phyloP scores from a whole-genome alignment of 2,888 invertebrate species.

The Papilio elwesi region DNA sequence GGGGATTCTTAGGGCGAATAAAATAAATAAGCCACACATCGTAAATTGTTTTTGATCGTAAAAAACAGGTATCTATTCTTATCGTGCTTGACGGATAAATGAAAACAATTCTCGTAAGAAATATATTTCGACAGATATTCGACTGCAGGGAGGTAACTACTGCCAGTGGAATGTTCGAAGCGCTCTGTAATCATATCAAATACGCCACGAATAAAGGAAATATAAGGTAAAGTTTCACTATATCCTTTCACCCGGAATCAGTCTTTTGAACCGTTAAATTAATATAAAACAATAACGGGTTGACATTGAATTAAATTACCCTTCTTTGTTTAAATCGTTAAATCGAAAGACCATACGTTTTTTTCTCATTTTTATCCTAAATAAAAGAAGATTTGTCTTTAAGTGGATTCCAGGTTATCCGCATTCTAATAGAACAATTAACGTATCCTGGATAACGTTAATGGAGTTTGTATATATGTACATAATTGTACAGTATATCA shows the following conservation, averaged over 20 bases:
- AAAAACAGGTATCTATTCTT: conserved; percentile 10
- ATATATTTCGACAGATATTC: conserved; percentile 88
- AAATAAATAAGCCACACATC: conserved; percentile 7
- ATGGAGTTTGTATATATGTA: no score
- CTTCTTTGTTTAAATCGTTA: not conserved
- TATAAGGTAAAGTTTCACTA: conserved; percentile 86
- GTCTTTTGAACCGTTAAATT: conserved; percentile 12
- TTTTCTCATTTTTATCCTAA: no score
- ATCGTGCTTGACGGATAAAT: conserved; percentile 10
- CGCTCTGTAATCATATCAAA: conserved; percentile 97
- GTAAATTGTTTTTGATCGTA: conserved; percentile 15
- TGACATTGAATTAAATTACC: conserved; percentile 1
- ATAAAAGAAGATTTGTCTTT: no score
- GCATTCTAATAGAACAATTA: not conserved
- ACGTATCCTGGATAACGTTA: no score
- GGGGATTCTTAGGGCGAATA: not conserved
- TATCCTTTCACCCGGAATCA: not conserved
- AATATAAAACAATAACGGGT: conserved; percentile 2
- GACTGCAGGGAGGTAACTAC: conserved; percentile 97
- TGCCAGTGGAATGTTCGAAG: conserved; percentile 98
- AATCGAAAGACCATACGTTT: not conserved
- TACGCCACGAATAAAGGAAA: conserved; percentile 98
- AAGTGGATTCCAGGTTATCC: not conserved
- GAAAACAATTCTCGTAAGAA: conserved; percentile 7
- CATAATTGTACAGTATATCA: no score